Base-by-base conservation (phyloP, 1,140 invertebrate species). In the Drosophila novamexicana region DNA sequence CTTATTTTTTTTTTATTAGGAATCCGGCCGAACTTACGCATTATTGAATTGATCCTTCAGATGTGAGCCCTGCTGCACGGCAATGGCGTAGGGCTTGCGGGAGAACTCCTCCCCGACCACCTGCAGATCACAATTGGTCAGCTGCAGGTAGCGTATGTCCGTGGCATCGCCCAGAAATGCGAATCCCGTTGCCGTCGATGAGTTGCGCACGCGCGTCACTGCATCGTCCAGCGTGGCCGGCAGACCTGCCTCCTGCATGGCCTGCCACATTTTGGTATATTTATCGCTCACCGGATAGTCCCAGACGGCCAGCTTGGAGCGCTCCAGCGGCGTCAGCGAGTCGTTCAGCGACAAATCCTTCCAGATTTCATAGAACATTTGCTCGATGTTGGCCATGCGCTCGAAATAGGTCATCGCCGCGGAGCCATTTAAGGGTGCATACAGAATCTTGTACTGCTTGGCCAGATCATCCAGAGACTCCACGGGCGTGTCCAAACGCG, bases 241-340 rank as follows among this genome's bases (percentile, higher is more conserved):
- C 18, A 99, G 94, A 0, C 94, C 94, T 0, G 97, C 96, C 77
- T 98, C 97, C 82, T 97, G 95, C 98, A 99, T 99, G 0, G 97
- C 97, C 91, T 98, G 96, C 96, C 98, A 99, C 95, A 99, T 98
- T 93, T 99, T 99, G 1, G 98, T 99, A 92, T 98, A 99, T 84
- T 98, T 99, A 92, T 99, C 98, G 80, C 97, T 98, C 0, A 99
- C 98, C 0, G 98, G 98, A 93, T 99, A 99, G 92, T 99, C 98
- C 98, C 98, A 99, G 0, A 99, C 98, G 0, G 98, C 98, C 10
- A 99, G 92, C 92, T 98, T 97, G 0, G 98, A 97, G 53, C 98
- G 93, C 90, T 99, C 97, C 0, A 98, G 94, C 42, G 98, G 96
- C 9, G 95, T 95, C 14, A 99, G 92, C 62, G 96, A 98, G 91